Conservation (phyloP, 2,888 invertebrate species). For the Acleris holmiana region DNA sequence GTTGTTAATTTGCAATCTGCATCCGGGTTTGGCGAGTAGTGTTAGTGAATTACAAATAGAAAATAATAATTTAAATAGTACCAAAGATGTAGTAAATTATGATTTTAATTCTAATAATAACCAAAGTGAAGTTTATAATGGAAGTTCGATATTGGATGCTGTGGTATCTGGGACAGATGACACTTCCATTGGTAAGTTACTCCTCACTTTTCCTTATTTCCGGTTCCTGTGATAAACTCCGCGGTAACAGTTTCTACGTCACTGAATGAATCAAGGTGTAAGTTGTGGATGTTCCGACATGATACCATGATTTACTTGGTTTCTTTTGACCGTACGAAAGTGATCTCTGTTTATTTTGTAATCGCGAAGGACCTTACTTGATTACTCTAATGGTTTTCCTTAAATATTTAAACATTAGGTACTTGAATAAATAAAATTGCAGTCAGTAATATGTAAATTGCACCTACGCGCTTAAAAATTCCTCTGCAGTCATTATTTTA, state of each 20-base stretch:
- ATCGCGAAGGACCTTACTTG: too few relatives aligned
- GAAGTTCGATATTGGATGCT: constrained; percentile 28
- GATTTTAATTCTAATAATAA: constrained; percentile 42
- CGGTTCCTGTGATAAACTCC: not conserved
- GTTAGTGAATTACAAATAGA: constrained; percentile 48
- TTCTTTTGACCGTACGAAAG: too few relatives aligned
- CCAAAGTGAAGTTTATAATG: constrained; percentile 49
- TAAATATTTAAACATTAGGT: too few relatives aligned
- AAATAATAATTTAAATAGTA: constrained; percentile 41
- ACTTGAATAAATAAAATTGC: too few relatives aligned
- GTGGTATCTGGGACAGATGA: constrained; percentile 37
- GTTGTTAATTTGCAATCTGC: constrained; percentile 66
- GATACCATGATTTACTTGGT: too few relatives aligned
- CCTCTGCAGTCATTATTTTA: too few relatives aligned
- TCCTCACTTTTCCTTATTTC: not conserved
- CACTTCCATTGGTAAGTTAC: constrained; percentile 47
- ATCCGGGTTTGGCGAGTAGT: constrained; percentile 54
- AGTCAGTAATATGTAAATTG: too few relatives aligned
- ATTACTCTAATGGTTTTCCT: too few relatives aligned
- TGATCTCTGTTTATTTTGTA: too few relatives aligned
- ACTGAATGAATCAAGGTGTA: not conserved
- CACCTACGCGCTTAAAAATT: too few relatives aligned
- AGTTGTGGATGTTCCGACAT: too few relatives aligned
- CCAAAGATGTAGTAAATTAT: constrained; percentile 22
- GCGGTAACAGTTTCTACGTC: not conserved